Percentiles rank a stretch among this genome's conserved stretches.
Evolutionary conservation across 2,797 vertebrate species (phyloP).

Genomic region (Lindbergichthys nudifrons): DNA sequence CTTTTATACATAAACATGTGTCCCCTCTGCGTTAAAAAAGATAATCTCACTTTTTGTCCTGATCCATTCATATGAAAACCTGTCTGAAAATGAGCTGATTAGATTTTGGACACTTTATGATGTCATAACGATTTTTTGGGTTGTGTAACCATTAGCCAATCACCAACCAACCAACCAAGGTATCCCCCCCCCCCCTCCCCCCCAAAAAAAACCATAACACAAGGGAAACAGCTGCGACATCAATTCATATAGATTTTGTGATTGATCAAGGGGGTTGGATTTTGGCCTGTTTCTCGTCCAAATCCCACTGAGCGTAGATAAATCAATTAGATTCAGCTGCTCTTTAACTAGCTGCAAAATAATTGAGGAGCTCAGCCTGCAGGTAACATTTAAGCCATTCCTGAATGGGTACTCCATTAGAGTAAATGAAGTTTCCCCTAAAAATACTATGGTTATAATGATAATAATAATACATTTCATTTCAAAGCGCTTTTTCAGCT

Average conservation of each 20-base stretch:
- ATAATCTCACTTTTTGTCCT: too few species aligned
- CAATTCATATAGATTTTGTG: conserved; percentile 24
- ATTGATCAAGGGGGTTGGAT: conserved; percentile 27
- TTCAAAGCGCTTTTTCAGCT: too few species aligned
- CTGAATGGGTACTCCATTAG: not conserved
- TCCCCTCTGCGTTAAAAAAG: too few species aligned
- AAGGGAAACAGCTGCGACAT: conserved; percentile 11
- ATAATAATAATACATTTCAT: too few species aligned
- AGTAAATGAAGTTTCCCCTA: conserved; percentile 26
- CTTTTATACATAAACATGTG: too few species aligned
- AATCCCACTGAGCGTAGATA: conserved; percentile 5
- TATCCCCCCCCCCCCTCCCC: too few species aligned
- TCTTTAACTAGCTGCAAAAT: conserved; percentile 25
- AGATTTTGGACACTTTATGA: too few species aligned
- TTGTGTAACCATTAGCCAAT: too few species aligned
- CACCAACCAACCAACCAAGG: too few species aligned
- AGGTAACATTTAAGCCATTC: conserved; percentile 17
- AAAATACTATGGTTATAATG: conserved; percentile 7
- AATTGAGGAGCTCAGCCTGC: conserved; percentile 20
- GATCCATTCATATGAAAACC: too few species aligned
- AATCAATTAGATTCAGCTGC: conserved; percentile 30
- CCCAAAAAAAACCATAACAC: not conserved
- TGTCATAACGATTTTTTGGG: too few species aligned
- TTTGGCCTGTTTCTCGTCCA: conserved; percentile 15
- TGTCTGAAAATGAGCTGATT: too few species aligned